phyloP scores from a whole-genome alignment of 2,113 vertebrate genomes.

The Caranx ignobilis region DNA sequence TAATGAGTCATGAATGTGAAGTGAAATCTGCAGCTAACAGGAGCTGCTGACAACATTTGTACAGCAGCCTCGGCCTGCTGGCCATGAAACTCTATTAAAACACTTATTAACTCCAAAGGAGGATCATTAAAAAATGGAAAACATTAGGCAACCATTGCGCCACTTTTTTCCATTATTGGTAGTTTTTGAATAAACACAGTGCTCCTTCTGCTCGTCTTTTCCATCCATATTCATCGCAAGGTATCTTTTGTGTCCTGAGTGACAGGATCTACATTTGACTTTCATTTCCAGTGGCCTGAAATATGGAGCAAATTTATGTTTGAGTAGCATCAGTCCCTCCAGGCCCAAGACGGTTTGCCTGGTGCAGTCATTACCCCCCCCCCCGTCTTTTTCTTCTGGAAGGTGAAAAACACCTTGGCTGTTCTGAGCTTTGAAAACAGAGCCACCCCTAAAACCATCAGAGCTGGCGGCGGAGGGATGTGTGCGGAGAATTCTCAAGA shows the following conservation, averaged over 20 bases:
- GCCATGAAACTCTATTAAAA: conserved; percentile 46
- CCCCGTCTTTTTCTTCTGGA: conserved; percentile 23
- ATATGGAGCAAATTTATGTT: conserved; percentile 65
- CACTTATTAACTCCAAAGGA: conserved; percentile 31
- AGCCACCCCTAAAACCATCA: conserved; percentile 71
- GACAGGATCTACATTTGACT: conserved; percentile 63
- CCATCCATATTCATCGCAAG: conserved; percentile 31
- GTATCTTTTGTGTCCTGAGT: conserved; percentile 43
- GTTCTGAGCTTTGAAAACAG: conserved; percentile 73
- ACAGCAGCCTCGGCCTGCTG: conserved; percentile 31
- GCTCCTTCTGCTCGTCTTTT: conserved; percentile 7
- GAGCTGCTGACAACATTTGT: conserved; percentile 43
- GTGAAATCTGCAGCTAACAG: conserved; percentile 43
- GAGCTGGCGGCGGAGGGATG: conserved; percentile 64
- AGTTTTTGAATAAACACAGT: conserved; percentile 23
- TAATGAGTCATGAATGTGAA: conserved; percentile 69
- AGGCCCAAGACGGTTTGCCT: conserved; percentile 48
- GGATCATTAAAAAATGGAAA: conserved; percentile 53
- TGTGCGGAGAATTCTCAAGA: conserved; percentile 78
- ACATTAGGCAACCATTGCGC: conserved; percentile 16
- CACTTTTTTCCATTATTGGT: conserved; percentile 17
- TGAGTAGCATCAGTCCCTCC: conserved; percentile 59
- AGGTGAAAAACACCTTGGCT: conserved; percentile 77
- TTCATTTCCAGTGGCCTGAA: conserved; percentile 58
- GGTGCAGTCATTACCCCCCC: conserved; percentile 55